Conservation (phyloP, 1,140 invertebrate species). For the Pollicipes pollicipes region DNA sequence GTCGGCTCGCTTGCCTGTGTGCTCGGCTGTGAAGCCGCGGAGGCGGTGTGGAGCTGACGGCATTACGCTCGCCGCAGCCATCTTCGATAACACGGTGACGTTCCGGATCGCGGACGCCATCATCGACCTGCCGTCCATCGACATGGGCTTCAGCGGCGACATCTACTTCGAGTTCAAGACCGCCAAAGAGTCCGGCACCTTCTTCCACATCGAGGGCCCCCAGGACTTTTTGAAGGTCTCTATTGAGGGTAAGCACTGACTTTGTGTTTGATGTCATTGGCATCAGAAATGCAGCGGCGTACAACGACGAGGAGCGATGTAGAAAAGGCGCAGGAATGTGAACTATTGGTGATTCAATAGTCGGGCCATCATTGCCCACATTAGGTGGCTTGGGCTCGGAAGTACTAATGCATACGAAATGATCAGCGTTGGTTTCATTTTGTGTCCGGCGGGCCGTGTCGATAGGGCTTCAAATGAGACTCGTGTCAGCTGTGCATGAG, state of each 20-base stretch:
- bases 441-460: no score
- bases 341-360: no score
- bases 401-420: no score
- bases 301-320: no score
- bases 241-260: constrained; percentile 19
- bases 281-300: no score
- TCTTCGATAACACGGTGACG: constrained; percentile 87
- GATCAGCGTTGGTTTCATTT: no score
- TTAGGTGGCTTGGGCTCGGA: no score
- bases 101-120: constrained; percentile 81
- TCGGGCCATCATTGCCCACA: background rate
- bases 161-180: constrained; percentile 96
- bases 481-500: no score
- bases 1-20: background rate
- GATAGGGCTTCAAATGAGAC: no score
- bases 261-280: no score
- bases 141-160: constrained; percentile 74
- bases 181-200: constrained; percentile 55
- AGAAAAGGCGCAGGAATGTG: no score
- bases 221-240: constrained; percentile 74
- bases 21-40: background rate
- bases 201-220: constrained; percentile 74
- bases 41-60: no score
- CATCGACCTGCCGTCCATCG: constrained; percentile 68
- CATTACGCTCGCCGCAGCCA: constrained; percentile 38